Evolutionary conservation across 2,888 invertebrate species (phyloP).

Genomic region (Xestoiulus laeticollis): DNA sequence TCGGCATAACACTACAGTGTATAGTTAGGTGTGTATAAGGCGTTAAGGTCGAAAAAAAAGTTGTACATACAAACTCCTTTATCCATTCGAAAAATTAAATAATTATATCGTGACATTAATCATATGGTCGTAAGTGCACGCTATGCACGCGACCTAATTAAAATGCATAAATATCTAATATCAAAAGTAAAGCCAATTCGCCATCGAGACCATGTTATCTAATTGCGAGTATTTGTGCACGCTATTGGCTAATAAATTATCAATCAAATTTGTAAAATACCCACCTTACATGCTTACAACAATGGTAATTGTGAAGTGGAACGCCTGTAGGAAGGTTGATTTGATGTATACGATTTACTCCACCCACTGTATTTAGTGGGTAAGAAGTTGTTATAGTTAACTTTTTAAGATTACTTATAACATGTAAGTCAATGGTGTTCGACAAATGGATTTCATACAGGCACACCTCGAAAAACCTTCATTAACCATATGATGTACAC

Average conservation of each 20-base stretch:
- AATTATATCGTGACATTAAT: background rate
- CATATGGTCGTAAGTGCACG: background rate
- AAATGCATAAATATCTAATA: background rate
- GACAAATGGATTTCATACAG: no score
- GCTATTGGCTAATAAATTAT: conserved; percentile 22
- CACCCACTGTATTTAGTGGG: background rate
- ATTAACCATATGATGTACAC: no score
- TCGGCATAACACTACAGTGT: background rate
- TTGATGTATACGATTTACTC: background rate
- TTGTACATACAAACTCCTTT: no score
- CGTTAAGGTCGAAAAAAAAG: background rate
- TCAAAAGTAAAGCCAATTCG: background rate
- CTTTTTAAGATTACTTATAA: background rate
- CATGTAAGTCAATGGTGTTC: background rate
- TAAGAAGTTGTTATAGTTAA: background rate
- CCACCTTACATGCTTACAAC: background rate
- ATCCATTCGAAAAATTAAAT: background rate
- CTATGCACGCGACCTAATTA: background rate
- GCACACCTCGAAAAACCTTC: no score
- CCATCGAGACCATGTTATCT: background rate
- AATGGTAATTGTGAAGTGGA: background rate
- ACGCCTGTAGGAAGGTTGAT: background rate
- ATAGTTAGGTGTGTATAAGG: background rate
- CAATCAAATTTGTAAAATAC: conserved; percentile 7
- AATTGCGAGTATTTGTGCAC: background rate